Base-by-base conservation (phyloP, 2,113 vertebrate genomes). In the Chaetops frenatus region DNA sequence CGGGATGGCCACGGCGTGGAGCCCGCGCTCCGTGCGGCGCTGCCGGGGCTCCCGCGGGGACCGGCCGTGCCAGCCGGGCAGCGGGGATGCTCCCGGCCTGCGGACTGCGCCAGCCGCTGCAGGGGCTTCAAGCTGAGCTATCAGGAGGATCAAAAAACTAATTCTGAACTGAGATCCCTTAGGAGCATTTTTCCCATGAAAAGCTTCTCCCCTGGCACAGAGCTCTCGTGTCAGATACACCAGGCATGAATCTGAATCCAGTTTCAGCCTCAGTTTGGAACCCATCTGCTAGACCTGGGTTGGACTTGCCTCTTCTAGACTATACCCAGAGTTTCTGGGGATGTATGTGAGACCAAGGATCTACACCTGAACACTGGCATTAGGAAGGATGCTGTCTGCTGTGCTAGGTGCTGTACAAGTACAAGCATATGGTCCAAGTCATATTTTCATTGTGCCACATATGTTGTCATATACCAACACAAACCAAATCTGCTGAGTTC, bases 1-100 rank as follows among this genome's bases (percentile, higher is more conserved):
- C n/a, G 4, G 8, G 28, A 15, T 12, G 72, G 70, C 96, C 97
- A 54, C 95, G 21, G 83, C 45, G 93, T 45, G 97, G 94, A 81
- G 95, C 94, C 82, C 94, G 90, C 80, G 93, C 22, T 90, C 96
- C 78, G 81, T n/a, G 76, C 53, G 36, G 29, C 18, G 93, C 82
- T n/a, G 22, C 19, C 29, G 48, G 74, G 48, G 78, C 56, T 8
- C 61, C 65, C 77, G 4, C 53, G 53, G 64, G 23, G 1, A 14
- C 45, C 13, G 76, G 28, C 66, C 4, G 15, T 1, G 61, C 35
- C 3, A 4, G 23, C 51, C n/a, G 45, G 2, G 25, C 22, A 6
- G 16, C 5, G 3, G 15, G 9, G 12, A 25, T 33, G 61, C 56
- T 12, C 18, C 6, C 20, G 12, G 53, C 44, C 35, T 40, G 66